Base-by-base conservation (phyloP, 2,888 invertebrate species). In the Callinectes sapidus region DNA sequence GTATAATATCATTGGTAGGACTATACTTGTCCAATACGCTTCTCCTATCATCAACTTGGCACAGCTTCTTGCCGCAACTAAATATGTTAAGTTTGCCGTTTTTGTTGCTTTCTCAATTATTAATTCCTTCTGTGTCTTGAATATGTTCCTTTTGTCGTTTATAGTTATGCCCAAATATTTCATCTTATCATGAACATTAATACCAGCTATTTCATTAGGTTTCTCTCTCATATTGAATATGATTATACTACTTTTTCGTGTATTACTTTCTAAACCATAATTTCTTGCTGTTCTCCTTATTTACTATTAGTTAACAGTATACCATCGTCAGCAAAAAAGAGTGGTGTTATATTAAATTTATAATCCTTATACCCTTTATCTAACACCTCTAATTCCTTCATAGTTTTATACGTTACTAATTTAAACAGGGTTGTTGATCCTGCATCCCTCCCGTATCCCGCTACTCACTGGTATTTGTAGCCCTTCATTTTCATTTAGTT, bases 241-340 rank as follows among this genome's bases (percentile, higher is more conserved):
- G 5, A 55, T 55, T 55, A 55, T 55, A 55, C 16, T 55, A 8
- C 55, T 55, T 55, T 55, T 55, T 13, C 10, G 2, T 16, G 55
- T 55, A 13, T 55, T 55, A 55, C 2, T 55, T 55, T 55, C 10
- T 13, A 55, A 2, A 2, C 18, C 32, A 16, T 81, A 81, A 32
- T 81, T 13, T 32, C 10, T 10, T 13, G 13, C n/a, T 1, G 28
- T 32, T 32, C 13, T 81, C 1, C 1, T 32, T 5, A 32, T 81
- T 3, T 81, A 32, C 23, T 87, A 39, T 23, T 10, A 2, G 87
- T 32, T 39, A 87, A 39, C 23, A 87, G 16, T 39, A 87, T 39
- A 23, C 42, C 87, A 39, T 87, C 87, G 39, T 87, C 87, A 39
- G 39, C 87, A 87, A 87, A 87, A 16, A 87, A 87, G 35, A 42